These are phyloP conservation scores for Lutraria rhynchaena DNA, from an alignment of 1,140 invertebrate genomes.

Conservation along the genomic window DNA sequence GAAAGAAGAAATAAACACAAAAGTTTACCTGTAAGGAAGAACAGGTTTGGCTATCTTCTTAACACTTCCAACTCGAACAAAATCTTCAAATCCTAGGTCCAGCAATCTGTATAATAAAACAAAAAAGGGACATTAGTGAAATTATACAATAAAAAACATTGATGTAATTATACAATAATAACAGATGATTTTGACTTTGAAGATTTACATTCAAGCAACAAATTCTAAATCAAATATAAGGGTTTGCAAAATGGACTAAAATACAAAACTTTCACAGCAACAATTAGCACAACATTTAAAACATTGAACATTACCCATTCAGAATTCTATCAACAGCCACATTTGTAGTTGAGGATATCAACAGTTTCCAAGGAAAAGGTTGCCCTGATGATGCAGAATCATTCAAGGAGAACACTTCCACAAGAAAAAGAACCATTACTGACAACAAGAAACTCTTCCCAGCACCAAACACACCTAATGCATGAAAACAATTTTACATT, in stretches of 20 bases:
- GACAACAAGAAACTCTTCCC: conserved; percentile 77
- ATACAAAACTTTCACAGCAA: too few species aligned
- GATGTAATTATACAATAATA: too few species aligned
- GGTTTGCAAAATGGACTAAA: too few species aligned
- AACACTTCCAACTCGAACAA: conserved; percentile 78
- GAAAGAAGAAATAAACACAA: neutral
- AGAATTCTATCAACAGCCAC: conserved; percentile 79
- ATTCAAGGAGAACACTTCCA: conserved; percentile 71
- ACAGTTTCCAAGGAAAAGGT: conserved; percentile 73
- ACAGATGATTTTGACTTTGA: too few species aligned
- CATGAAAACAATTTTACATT: too few species aligned
- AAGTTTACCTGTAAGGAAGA: conserved; percentile 73
- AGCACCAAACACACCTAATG: conserved; percentile 77
- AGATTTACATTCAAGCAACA: too few species aligned
- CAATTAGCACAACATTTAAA: too few species aligned
- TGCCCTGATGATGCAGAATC: conserved; percentile 64
- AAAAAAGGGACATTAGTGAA: too few species aligned
- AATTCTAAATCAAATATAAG: too few species aligned
- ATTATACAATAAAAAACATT: too few species aligned
- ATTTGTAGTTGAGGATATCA: conserved; percentile 79
- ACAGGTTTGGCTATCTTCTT: conserved; percentile 79
- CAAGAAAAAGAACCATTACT: conserved; percentile 72
- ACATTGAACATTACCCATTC: conserved; percentile 71
- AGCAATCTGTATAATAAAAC: conserved; percentile 71
- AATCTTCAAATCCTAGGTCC: conserved; percentile 77